Evolutionary conservation across 2,888 invertebrate species (phyloP).

Genomic region (Ceramica pisi): DNA sequence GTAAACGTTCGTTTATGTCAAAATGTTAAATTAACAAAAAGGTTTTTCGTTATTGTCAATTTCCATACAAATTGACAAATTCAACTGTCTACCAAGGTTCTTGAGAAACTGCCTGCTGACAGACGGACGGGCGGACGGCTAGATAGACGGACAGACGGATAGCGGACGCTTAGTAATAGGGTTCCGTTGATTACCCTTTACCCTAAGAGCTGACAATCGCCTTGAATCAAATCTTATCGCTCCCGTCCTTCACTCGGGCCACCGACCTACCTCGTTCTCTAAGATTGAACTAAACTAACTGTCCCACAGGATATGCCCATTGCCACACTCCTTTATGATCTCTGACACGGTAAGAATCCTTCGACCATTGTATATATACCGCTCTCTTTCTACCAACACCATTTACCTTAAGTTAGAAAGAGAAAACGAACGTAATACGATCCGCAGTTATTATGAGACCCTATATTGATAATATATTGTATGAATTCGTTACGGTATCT

Average conservation of each 20-base stretch:
- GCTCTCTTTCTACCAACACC: conserved; percentile 40
- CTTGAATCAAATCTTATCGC: conserved; percentile 7
- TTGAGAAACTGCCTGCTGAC: too few species aligned
- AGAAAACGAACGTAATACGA: conserved; percentile 31
- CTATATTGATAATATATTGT: conserved; percentile 61
- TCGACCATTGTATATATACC: conserved; percentile 54
- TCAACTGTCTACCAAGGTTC: too few species aligned
- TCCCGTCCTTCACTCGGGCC: conserved; percentile 25
- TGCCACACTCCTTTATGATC: conserved; percentile 75
- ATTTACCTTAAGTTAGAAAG: conserved; percentile 9
- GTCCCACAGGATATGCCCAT: conserved; percentile 80
- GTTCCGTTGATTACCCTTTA: too few species aligned
- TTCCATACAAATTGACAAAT: too few species aligned
- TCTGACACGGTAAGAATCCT: conserved; percentile 65
- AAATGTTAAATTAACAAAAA: too few species aligned
- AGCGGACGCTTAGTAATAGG: too few species aligned
- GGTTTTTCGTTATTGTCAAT: too few species aligned
- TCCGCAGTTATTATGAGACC: conserved; percentile 45
- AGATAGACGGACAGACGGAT: too few species aligned
- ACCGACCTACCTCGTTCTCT: conserved; percentile 29
- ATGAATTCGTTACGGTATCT: conserved; percentile 22
- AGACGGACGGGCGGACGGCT: too few species aligned
- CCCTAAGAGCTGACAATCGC: too few species aligned
- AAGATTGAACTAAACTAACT: conserved; percentile 47
- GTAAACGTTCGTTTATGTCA: too few species aligned